A percentile compares a stretch with the other conserved stretches of the same genome.
Conservation (phyloP, 2,113 vertebrate genomes). For the Redunca redunca region DNA sequence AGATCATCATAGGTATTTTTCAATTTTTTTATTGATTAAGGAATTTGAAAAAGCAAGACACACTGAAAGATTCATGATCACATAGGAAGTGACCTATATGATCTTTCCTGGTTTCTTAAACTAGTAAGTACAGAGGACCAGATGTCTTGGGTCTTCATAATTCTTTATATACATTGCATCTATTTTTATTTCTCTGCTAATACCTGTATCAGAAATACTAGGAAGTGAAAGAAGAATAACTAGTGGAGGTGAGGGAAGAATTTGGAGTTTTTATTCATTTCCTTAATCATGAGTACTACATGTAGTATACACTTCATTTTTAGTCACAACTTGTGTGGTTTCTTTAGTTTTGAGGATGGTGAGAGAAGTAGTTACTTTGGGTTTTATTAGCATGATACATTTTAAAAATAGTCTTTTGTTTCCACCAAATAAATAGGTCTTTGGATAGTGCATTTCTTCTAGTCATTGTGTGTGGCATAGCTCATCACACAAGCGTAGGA, state of each 20-base stretch:
- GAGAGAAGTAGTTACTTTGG: neutral
- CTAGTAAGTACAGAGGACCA: neutral
- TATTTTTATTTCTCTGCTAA: constrained; percentile 29
- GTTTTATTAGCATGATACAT: neutral
- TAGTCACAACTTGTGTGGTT: neutral
- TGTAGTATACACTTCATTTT: neutral
- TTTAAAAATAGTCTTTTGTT: neutral
- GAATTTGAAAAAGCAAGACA: constrained; percentile 41
- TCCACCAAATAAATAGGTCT: neutral
- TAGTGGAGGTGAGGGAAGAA: neutral
- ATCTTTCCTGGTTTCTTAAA: neutral
- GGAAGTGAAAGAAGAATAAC: neutral
- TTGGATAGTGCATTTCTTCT: neutral
- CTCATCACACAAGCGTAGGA: neutral
- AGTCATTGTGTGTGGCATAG: neutral
- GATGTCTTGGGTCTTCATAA: neutral
- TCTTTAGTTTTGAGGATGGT: neutral
- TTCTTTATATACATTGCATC: neutral
- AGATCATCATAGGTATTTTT: neutral
- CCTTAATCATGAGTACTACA: neutral
- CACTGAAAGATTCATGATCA: neutral
- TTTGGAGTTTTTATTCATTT: neutral
- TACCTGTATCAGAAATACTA: neutral
- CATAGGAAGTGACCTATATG: neutral
- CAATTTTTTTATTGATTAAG: neutral